Conservation (phyloP, 2,113 vertebrate species). For the Microcebus lehilahytsara region DNA sequence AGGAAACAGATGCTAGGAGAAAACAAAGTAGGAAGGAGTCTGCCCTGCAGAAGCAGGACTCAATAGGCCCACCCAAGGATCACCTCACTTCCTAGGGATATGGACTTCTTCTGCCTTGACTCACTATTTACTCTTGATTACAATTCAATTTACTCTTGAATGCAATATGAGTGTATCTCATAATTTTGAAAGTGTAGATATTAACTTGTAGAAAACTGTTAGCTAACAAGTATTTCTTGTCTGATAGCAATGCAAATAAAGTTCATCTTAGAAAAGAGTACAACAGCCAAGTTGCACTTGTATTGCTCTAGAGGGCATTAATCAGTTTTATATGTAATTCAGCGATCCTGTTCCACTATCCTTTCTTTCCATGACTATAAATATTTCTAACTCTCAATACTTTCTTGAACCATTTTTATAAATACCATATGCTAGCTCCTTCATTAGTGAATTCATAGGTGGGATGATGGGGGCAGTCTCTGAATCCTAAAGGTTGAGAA, state of each 20-base stretch:
- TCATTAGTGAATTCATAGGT: neutral
- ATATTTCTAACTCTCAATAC: constrained; percentile 2
- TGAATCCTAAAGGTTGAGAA: neutral
- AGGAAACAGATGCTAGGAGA: neutral
- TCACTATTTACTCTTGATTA: constrained; percentile 22
- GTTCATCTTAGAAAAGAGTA: constrained; percentile 1
- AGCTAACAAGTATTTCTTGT: constrained; percentile 23
- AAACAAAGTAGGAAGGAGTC: neutral
- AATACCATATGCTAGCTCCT: neutral
- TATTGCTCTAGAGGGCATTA: neutral
- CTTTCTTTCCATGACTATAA: constrained; percentile 1
- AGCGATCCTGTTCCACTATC: neutral
- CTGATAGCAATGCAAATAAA: constrained; percentile 25
- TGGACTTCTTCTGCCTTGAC: neutral
- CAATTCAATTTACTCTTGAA: too few species aligned
- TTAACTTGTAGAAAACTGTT: constrained; percentile 19
- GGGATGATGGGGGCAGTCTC: neutral
- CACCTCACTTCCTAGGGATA: neutral
- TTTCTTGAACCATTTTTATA: neutral
- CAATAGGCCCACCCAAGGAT: neutral
- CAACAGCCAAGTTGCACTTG: neutral
- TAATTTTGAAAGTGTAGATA: neutral
- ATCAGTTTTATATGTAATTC: constrained; percentile 6
- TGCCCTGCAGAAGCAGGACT: neutral
- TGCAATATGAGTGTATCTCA: neutral